Evolutionary conservation across 2,797 vertebrate species (phyloP), one percentile per base, ranked within the genome.

Genomic region (Leptodactylus fallax): DNA sequence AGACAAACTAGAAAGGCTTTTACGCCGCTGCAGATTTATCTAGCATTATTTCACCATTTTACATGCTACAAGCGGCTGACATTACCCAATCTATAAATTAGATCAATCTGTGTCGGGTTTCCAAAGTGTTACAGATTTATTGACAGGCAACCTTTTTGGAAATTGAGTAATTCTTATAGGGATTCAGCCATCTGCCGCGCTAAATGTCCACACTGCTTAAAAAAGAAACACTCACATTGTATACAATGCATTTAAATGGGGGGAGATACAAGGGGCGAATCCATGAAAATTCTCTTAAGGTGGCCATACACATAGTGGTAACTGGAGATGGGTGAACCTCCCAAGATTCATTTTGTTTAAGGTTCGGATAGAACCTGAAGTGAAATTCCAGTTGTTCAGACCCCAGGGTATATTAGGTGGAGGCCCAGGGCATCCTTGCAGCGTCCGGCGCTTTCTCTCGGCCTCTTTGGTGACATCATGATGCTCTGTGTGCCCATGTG

Each of bases 91-190:
- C 13, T 27, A 51, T 63, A 61, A 81, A 81, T 63, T 5, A 65
- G 13, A 49, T 63, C 19, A 49, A 63, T 81, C 5, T 7, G 12
- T 8, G 21, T 51, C 21, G n/a, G 25, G 17, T 81, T 63, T 81
- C 36, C 27, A 81, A 81, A 60, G 36, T 81, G 17, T 81, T 63
- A 45, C 55, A 36, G 36, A 60, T 80, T 80, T 58, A 63, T 63
- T 81, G 79, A n/a, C 27, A 63, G 49, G 14, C 6, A 63, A 47
- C 25, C 36, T 63, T 81, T 81, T 61, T 61, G 19, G 27, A 61
- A 81, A 81, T 81, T 49, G 79, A 63, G 36, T 9, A 21, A 63
- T 61, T 63, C 79, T 25, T 13, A 11, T 61, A 47, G 79, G 79
- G 49, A 81, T 81, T 80, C 10, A 61, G 58, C 25, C 27, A 61